A percentile compares a stretch with the other conserved stretches of the same genome.
phyloP scores from a whole-genome alignment of 2,888 invertebrate genomes.

The Standfussiana lucernea region DNA sequence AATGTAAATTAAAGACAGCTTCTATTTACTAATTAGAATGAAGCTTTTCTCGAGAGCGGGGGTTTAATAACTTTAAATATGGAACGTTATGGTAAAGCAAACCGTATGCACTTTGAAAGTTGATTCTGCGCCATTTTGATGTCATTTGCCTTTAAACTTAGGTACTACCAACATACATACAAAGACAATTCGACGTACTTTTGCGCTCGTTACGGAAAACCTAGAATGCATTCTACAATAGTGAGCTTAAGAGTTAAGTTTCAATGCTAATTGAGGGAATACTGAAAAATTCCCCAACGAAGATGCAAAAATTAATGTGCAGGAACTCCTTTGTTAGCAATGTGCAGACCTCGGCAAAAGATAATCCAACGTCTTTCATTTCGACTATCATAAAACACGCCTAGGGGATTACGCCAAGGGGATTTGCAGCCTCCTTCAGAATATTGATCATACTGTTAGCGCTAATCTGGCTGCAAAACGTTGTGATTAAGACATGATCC shows the following conservation, averaged over 20 bases:
- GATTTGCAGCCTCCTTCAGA: slow-evolving; percentile 41
- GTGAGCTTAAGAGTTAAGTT: not conserved
- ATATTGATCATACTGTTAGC: slow-evolving; percentile 41
- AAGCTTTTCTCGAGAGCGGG: slow-evolving; percentile 10
- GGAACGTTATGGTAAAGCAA: not conserved
- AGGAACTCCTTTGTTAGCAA: slow-evolving; percentile 30
- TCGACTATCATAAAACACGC: slow-evolving; percentile 61
- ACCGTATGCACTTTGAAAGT: slow-evolving; percentile 23
- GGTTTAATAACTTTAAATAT: slow-evolving; percentile 20
- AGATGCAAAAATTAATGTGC: slow-evolving; percentile 40
- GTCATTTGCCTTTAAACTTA: slow-evolving; percentile 10
- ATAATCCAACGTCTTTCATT: slow-evolving; percentile 54
- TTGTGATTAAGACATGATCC: slow-evolving; percentile 48
- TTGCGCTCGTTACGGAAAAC: not conserved
- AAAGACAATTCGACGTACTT: not conserved
- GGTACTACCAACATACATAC: not conserved
- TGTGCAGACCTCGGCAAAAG: slow-evolving; percentile 45
- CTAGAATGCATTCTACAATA: not conserved
- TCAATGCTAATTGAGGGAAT: slow-evolving; percentile 24
- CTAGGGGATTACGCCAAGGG: slow-evolving; percentile 44
- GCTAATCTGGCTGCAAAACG: slow-evolving; percentile 48
- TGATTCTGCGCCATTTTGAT: slow-evolving; percentile 16
- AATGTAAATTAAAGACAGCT: slow-evolving; percentile 47
- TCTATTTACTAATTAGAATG: slow-evolving; percentile 47
- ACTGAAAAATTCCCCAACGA: not conserved